Evolutionary conservation across 35 echinoderm and acorn worm genomes (phyloP).

Genomic region (Diadema setosum): DNA sequence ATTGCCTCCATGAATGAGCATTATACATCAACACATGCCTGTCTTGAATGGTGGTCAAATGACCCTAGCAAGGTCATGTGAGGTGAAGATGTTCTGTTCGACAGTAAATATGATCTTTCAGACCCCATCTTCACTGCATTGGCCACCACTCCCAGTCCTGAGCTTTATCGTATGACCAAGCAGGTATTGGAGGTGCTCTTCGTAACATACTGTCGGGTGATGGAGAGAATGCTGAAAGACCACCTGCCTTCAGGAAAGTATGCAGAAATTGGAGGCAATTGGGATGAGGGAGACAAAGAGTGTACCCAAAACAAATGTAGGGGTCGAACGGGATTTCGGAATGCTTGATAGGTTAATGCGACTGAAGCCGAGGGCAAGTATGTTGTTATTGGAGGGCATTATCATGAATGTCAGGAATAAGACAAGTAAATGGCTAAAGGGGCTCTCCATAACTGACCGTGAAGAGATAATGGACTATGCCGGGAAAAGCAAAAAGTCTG

Average conservation of each 20-base stretch:
- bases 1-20: slow-evolving; percentile 36
- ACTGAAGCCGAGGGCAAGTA: not conserved
- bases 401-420: slow-evolving; percentile 2
- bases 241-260: not conserved
- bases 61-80: slow-evolving; percentile 19
- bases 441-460: not conserved
- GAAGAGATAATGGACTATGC: not conserved
- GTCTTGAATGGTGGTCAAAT: slow-evolving; percentile 30
- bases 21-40: not conserved
- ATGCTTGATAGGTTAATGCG: not conserved
- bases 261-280: not conserved
- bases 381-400: not conserved
- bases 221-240: not conserved
- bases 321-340: too few species aligned
- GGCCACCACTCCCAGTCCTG: not conserved
- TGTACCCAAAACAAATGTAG: too few species aligned
- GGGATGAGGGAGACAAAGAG: too few species aligned
- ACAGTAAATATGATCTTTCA: too few species aligned
- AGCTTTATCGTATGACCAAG: not conserved
- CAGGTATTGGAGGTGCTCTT: not conserved
- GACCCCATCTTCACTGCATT: not conserved
- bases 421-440: slow-evolving; percentile 4
- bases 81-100: not conserved
- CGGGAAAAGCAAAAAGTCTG: not conserved
- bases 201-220: not conserved